A percentile compares a stretch with the other conserved stretches of the same genome.
These are phyloP conservation scores for Leptonema lineaticorne DNA, from an alignment of 1,140 invertebrate species.

Conservation along the genomic window DNA sequence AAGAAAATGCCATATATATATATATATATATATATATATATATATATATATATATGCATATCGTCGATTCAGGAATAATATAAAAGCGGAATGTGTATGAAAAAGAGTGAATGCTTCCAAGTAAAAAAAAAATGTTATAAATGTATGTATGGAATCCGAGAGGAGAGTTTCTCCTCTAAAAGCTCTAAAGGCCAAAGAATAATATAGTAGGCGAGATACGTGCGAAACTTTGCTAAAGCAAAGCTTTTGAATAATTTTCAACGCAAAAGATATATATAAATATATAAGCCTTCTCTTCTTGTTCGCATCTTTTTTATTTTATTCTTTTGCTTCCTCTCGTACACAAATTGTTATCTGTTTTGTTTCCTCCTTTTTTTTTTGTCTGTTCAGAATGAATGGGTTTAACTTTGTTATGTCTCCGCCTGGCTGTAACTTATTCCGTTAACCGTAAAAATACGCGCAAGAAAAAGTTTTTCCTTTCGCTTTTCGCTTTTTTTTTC, in stretches of 20 bases:
- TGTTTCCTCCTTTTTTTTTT: background rate
- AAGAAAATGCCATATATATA: too few relatives aligned
- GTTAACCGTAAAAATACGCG: background rate
- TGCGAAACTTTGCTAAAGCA: background rate
- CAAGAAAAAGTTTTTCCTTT: background rate
- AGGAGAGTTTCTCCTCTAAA: slow-evolving; percentile 3
- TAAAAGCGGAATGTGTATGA: slow-evolving; percentile 12
- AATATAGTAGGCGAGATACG: slow-evolving; percentile 3
- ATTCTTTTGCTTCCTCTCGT: background rate
- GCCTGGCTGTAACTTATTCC: background rate
- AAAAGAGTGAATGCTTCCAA: slow-evolving; percentile 12
- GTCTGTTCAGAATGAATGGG: background rate
- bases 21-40: too few relatives aligned
- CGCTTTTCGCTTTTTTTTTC: background rate
- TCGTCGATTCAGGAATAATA: slow-evolving; percentile 6
- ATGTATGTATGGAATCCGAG: background rate
- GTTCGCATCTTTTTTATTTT: background rate
- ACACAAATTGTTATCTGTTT: slow-evolving; percentile 13
- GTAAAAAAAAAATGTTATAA: slow-evolving; percentile 10
- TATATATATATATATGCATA: too few relatives aligned
- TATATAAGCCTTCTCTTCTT: background rate
- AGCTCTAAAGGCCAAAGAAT: slow-evolving; percentile 12
- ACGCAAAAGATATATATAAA: background rate
- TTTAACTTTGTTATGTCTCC: background rate
- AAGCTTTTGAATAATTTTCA: slow-evolving; percentile 11